phyloP scores from a whole-genome alignment of 1,140 invertebrate genomes.

The Drosophila subpulchrella region DNA sequence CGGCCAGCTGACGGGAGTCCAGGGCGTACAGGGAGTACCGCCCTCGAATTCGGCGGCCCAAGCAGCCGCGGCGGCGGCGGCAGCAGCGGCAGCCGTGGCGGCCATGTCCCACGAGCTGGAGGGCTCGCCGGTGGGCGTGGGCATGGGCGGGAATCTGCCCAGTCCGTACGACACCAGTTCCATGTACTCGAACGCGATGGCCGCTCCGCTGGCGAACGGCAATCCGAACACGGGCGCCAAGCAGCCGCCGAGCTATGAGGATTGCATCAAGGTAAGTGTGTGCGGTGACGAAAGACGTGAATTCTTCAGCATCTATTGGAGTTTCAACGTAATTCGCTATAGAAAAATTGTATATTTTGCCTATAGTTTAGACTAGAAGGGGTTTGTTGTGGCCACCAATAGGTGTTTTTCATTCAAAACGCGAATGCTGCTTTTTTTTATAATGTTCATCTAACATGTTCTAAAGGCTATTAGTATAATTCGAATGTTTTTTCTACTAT shows the following conservation, averaged over 20 bases:
- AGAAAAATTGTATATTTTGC: no score
- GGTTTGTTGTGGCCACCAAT: no score
- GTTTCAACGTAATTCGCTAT: not conserved
- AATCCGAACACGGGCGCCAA: conserved; percentile 86
- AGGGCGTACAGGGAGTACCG: not conserved
- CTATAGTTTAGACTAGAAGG: no score
- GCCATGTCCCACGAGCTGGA: conserved; percentile 68
- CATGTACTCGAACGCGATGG: conserved; percentile 91
- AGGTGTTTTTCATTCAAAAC: no score
- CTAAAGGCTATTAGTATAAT: no score
- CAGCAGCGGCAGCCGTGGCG: conserved; percentile 87
- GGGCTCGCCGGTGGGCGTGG: conserved; percentile 33
- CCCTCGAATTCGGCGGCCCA: conserved; percentile 83
- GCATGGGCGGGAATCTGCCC: conserved; percentile 86
- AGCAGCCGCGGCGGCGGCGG: conserved; percentile 88
- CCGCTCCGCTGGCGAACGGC: conserved; percentile 85
- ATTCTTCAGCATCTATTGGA: not conserved
- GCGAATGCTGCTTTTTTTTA: no score
- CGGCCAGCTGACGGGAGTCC: conserved; percentile 39
- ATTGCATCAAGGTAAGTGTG: conserved; percentile 90
- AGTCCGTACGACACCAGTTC: conserved; percentile 92
- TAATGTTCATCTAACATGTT: no score
- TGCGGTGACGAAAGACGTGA: not conserved
- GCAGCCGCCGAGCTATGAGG: conserved; percentile 94
- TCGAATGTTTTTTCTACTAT: no score